Evolutionary conservation across 2,888 invertebrate genomes (phyloP), one percentile per base, ranked within the genome.

Genomic region (Allygus modestus): DNA sequence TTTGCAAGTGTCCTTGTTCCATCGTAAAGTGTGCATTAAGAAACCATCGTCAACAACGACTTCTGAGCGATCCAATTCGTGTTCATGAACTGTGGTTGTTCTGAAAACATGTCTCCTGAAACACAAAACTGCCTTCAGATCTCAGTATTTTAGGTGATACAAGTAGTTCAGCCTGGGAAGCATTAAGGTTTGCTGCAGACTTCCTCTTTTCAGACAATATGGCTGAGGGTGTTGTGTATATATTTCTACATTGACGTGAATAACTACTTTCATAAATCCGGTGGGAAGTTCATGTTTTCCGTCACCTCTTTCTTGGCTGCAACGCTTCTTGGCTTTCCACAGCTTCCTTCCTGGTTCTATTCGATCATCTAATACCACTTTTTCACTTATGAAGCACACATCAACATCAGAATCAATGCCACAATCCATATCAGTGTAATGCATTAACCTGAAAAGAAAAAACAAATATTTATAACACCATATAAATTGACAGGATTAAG

Each of bases 401-500:
- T 51, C n/a, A 51, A 51, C n/a, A 51, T 51, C 51, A 2, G 51
- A 51, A 51, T 51, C 51, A 2, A n/a, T 51, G 51, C 4, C 51
- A 51, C 37, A 4, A 11, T 37, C 37, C 37, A 37, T 37, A 37
- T 37, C 37, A 4, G 11, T 37, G 85, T 85, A 26, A 71, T 46
- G 73, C 85, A 86, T 85, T 81, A 89, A 83, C 88, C 85, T 26
- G 86, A 85, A 69, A 77, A 84, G 17, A 89, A 81, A 84, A 87
- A 88, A 58, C 43, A 61, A 41, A 88, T 86, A 83, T 88, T 89
- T 54, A 85, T 86, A 17, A 86, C 82, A 73, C 85, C 86, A 65
- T 88, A 87, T 7, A 65, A 51, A 12, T 61, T n/a, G n/a, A n/a
- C n/a, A n/a, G n/a, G n/a, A n/a, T n/a, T n/a, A n/a, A n/a, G n/a